Evolutionary conservation across 2,113 vertebrate genomes (phyloP), one percentile per base, ranked within the genome.

Genomic region (Ceuthmochares aereus): DNA sequence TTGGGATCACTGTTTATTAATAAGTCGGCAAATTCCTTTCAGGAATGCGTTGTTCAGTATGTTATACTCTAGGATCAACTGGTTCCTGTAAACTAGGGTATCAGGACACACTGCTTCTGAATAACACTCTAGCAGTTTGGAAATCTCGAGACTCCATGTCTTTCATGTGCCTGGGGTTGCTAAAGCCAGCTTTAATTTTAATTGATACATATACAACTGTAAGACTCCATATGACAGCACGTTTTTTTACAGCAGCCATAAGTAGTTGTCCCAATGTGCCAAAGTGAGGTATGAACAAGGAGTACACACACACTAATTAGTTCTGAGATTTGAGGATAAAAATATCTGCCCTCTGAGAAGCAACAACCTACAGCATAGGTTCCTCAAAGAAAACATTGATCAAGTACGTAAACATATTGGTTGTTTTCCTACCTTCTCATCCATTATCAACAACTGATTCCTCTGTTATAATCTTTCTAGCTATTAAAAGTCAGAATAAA

Each of bases 21-120:
- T 58, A 86, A 45, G 69, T 95, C 96, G 96, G 90, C 66, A 86
- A 76, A 96, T 95, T 96, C 81, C 88, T 96, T 95, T 54, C 67
- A 84, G 80, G 85, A 94, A 94, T 76, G 43, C 89, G 59, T n/a
- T 84, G 51, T 73, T 93, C 76, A 90, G 62, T 45, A 69, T 82
- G 69, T 77, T 91, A 40, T 78, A 73, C 47, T 34, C 52, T 49
- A 43, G 81, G 73, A 97, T 95, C 93, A 87, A 92, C 68, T 77
- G 32, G 74, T 75, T 95, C 62, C n/a, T 96, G 69, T 87, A 78
- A 97, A 94, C 45, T 51, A 84, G 42, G 20, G 43, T 27, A 84
- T 95, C 77, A 89, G 55, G 47, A 49, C 32, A 29, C 36, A 55
- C 10, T 69, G 32, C 37, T 86, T 75, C 72, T 83, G 27, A 64